Percentiles rank a stretch among this genome's conserved stretches.
phyloP scores from a whole-genome alignment of 2,113 vertebrate genomes.

The Neogale vison region DNA sequence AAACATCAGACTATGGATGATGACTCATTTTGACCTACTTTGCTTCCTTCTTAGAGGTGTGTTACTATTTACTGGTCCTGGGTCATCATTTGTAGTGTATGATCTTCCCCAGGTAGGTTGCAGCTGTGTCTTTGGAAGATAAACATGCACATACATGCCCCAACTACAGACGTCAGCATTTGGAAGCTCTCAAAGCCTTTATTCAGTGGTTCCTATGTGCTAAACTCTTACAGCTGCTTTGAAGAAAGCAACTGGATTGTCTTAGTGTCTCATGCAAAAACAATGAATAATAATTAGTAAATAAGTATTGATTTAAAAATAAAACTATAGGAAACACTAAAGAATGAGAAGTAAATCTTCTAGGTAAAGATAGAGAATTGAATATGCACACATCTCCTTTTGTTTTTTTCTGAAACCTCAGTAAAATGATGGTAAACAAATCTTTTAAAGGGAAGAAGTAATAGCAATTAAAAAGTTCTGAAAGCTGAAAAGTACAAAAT shows the following conservation, averaged over 20 bases:
- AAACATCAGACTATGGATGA: neutral
- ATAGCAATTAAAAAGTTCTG: neutral
- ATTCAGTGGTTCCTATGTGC: neutral
- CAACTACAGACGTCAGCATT: neutral
- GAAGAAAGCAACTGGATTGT: neutral
- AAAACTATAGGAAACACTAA: neutral
- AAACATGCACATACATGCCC: neutral
- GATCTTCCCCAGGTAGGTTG: neutral
- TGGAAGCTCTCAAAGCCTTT: neutral
- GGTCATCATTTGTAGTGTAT: neutral
- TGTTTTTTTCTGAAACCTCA: neutral
- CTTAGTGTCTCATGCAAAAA: conserved; percentile 7
- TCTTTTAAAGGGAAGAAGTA: conserved; percentile 3
- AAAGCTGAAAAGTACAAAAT: conserved; percentile 8
- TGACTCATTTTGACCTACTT: conserved; percentile 50
- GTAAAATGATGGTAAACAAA: neutral
- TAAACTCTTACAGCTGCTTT: neutral
- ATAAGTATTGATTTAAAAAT: conserved; percentile 22
- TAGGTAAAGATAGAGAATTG: neutral
- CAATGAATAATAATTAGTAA: neutral
- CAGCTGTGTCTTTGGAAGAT: neutral
- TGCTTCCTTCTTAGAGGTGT: conserved; percentile 21
- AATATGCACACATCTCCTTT: neutral
- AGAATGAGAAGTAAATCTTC: conserved; percentile 4
- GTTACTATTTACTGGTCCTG: neutral